Percentiles rank a stretch among this genome's conserved stretches.
Evolutionary conservation across 2,888 invertebrate species (phyloP).

Genomic region (Fissipunctia ypsillon): DNA sequence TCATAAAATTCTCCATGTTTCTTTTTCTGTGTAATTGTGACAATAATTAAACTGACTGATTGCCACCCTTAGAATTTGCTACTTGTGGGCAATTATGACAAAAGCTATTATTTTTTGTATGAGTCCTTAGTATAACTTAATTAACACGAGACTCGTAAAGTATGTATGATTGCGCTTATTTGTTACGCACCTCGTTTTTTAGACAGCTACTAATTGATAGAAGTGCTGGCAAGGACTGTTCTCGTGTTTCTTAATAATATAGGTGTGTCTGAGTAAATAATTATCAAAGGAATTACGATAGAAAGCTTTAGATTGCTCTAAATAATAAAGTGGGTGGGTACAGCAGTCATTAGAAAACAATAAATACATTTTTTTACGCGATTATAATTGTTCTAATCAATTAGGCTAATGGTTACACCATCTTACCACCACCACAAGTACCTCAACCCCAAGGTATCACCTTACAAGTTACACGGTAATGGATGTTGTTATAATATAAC

Average conservation of each 20-base stretch:
- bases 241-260: constrained; percentile 12
- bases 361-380: constrained; percentile 7
- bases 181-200: not conserved
- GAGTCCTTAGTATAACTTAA: not conserved
- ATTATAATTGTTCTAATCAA: constrained; percentile 12
- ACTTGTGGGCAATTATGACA: not conserved
- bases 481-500: not conserved
- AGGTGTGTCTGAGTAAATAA: constrained; percentile 31
- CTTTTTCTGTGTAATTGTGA: not conserved
- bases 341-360: constrained; percentile 14
- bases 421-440: too few species aligned
- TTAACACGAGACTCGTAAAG: not conserved
- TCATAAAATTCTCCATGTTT: not conserved
- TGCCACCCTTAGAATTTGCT: not conserved
- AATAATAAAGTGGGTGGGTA: constrained; percentile 17
- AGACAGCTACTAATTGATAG: not conserved
- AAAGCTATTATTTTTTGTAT: not conserved
- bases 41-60: not conserved
- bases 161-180: not conserved
- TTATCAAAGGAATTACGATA: constrained; percentile 17
- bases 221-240: constrained; percentile 13
- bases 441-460: too few species aligned
- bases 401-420: constrained; percentile 16
- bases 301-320: constrained; percentile 26
- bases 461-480: not conserved